phyloP scores from a whole-genome alignment of 53 echinoderm and acorn worm genomes.

The Holothuria leucospilota region DNA sequence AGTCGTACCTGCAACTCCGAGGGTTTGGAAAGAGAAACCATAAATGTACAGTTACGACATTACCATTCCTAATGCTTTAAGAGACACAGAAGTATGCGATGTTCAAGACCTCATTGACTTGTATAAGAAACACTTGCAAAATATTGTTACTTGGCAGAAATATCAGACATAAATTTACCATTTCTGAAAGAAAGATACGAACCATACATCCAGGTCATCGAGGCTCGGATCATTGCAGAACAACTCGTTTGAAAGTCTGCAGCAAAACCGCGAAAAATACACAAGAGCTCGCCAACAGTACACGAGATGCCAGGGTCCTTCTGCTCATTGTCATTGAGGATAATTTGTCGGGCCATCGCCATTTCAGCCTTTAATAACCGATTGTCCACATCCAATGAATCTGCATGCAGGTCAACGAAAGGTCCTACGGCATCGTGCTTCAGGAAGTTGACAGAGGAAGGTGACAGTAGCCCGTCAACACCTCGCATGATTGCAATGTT shows the following conservation, averaged over 20 bases:
- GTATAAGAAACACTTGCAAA: slow-evolving; percentile 8
- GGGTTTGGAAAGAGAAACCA: slow-evolving; percentile 4
- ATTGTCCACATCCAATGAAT: no score
- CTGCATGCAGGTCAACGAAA: no score
- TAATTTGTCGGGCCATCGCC: no score
- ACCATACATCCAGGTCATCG: not conserved
- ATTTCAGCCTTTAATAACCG: no score
- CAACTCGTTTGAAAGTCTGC: not conserved
- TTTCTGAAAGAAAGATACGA: slow-evolving; percentile 7
- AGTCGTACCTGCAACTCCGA: not conserved
- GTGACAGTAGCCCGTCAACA: no score
- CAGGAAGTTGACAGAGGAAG: no score
- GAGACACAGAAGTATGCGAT: not conserved
- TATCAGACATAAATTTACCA: not conserved
- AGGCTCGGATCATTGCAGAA: not conserved
- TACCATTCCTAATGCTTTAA: not conserved
- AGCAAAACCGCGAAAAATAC: slow-evolving; percentile 13
- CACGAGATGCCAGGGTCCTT: no score
- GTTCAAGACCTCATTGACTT: not conserved
- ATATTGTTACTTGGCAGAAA: slow-evolving; percentile 18
- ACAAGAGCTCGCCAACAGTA: slow-evolving; percentile 2
- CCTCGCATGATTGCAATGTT: no score
- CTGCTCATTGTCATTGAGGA: no score
- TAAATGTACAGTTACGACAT: not conserved
- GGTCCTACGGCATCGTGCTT: no score